Conservation (phyloP, 92 coral and sea anemone species). For the Blastomussa wellsi region DNA sequence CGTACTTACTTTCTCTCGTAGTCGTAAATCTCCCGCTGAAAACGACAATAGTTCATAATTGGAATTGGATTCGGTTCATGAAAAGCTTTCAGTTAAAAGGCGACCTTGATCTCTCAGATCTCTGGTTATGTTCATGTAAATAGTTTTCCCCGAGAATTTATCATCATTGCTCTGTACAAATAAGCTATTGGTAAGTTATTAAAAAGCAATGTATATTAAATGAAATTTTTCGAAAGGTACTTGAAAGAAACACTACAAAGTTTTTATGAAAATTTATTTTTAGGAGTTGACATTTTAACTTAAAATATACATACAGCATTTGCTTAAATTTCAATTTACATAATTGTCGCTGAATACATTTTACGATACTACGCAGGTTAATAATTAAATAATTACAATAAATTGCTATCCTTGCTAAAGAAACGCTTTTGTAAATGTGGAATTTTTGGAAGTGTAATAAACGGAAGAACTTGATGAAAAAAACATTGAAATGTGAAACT, state of each 20-base stretch:
- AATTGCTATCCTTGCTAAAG: neutral
- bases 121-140: neutral
- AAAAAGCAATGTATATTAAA: neutral
- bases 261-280: conserved; percentile 12
- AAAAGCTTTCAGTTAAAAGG: neutral
- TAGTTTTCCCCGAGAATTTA: neutral
- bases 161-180: conserved; percentile 1
- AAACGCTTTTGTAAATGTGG: neutral
- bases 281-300: conserved; percentile 12
- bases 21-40: neutral
- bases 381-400: neutral
- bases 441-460: neutral
- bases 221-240: neutral
- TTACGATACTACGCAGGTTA: neutral
- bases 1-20: neutral
- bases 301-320: conserved; percentile 1
- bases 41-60: neutral
- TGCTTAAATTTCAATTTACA: neutral
- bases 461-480: neutral
- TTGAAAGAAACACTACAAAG: neutral
- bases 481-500: neutral
- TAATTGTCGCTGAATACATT: neutral
- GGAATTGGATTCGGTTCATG: neutral
- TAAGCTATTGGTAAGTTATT: neutral
- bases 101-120: neutral